A percentile compares a stretch with the other conserved stretches of the same genome.
phyloP scores from a whole-genome alignment of 1,140 invertebrate species.

The Archivesica marissinica region DNA sequence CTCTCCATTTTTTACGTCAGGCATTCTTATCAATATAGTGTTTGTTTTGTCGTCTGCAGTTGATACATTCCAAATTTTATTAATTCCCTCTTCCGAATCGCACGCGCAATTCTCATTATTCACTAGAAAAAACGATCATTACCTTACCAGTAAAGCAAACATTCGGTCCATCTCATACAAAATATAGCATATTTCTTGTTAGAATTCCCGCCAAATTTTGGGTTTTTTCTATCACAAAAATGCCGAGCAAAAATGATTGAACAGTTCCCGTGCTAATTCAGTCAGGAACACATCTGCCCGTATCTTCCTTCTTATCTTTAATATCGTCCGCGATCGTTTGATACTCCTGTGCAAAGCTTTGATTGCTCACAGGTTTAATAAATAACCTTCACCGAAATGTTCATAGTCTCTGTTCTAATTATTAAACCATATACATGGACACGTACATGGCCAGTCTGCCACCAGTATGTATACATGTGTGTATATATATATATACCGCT shows the following conservation, averaged over 20 bases:
- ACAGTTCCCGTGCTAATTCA: neutral
- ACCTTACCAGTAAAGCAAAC: too few relatives aligned
- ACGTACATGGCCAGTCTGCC: neutral
- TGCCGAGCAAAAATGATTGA: neutral
- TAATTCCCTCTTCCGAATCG: too few relatives aligned
- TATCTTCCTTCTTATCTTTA: neutral
- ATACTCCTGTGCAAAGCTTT: conserved; percentile 10
- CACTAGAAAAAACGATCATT: too few relatives aligned
- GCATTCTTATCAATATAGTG: too few relatives aligned
- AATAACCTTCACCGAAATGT: too few relatives aligned
- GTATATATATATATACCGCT: neutral
- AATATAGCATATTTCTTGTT: neutral
- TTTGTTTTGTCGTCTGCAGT: too few relatives aligned
- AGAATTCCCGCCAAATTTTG: neutral
- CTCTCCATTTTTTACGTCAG: neutral
- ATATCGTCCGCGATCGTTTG: neutral
- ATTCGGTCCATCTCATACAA: too few relatives aligned
- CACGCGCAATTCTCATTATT: too few relatives aligned
- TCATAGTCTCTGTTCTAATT: neutral
- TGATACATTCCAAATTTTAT: too few relatives aligned
- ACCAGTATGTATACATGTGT: neutral
- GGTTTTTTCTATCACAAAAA: too few relatives aligned
- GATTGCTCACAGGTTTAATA: neutral
- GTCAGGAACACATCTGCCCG: neutral
- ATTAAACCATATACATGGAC: neutral